Evolutionary conservation across 30 jellyfish, hydroid and myxozoan species (phyloP).

Genomic region (Phacellophora camtschatica): DNA sequence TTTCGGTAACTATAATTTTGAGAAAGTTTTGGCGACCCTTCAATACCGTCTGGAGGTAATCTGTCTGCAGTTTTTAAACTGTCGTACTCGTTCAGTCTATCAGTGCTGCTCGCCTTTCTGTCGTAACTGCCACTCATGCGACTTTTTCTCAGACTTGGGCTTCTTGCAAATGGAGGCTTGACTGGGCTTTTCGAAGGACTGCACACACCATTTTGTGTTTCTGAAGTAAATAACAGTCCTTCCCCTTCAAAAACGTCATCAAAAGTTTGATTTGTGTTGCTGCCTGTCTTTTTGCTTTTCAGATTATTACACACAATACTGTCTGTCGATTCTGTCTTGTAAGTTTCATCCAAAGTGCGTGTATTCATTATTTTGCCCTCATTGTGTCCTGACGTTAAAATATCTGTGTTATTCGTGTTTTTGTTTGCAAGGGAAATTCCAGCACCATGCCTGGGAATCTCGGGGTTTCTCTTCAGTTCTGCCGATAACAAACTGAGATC

Average conservation of each 20-base stretch:
- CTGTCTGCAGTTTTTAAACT: not conserved
- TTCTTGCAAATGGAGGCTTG: conserved; percentile 16
- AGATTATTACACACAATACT: too few species aligned
- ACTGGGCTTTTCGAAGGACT: conserved; percentile 18
- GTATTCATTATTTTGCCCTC: too few species aligned
- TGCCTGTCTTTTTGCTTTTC: too few species aligned
- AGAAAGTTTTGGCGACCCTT: conserved; percentile 17
- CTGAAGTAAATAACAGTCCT: conserved; percentile 30
- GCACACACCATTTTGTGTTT: conserved; percentile 1
- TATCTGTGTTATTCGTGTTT: not conserved
- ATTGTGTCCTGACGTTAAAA: too few species aligned
- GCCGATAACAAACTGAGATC: conserved; percentile 6
- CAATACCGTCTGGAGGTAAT: conserved; percentile 75
- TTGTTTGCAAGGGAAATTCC: not conserved
- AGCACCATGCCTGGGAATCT: not conserved
- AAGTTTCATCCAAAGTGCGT: too few species aligned
- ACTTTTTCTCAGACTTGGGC: conserved; percentile 47
- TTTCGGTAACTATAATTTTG: not conserved
- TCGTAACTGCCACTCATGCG: not conserved
- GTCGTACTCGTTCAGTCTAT: not conserved
- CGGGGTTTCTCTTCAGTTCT: not conserved
- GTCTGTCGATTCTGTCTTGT: too few species aligned
- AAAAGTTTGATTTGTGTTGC: too few species aligned
- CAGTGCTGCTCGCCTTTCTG: not conserved
- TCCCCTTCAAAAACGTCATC: conserved; percentile 72